Percentiles rank a stretch among this genome's conserved stretches.
Evolutionary conservation across 37 sponge, comb jelly and placozoan species (phyloP).

Genomic region (Tethya wilhelma): DNA sequence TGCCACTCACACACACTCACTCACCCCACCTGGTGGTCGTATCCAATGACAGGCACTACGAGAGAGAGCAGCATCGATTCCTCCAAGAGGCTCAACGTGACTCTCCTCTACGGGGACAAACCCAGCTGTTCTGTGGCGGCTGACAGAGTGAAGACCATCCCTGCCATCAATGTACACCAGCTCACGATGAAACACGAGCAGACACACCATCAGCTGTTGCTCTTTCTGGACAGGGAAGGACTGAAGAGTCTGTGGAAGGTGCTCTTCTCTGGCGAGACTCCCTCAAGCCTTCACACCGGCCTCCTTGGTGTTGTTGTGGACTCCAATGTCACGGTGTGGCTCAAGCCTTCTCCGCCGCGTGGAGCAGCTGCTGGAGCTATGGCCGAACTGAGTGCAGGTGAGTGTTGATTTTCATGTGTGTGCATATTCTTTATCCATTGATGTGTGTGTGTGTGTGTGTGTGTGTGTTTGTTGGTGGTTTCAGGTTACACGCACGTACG

Average conservation of each 20-base stretch:
- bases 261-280: background rate
- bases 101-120: constrained; percentile 53
- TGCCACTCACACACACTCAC: background rate
- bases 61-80: background rate
- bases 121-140: constrained; percentile 40
- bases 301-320: constrained; percentile 32
- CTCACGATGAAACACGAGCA: constrained; percentile 36
- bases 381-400: too few species aligned
- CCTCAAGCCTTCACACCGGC: constrained; percentile 16
- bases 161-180: constrained; percentile 24
- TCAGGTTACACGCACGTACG: too few species aligned
- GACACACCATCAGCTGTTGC: constrained; percentile 7
- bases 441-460: too few species aligned
- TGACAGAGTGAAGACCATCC: constrained; percentile 30
- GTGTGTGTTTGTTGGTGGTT: too few species aligned
- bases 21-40: background rate
- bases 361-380: too few species aligned
- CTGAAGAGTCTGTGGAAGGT: constrained; percentile 41
- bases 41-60: background rate
- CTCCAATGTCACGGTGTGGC: constrained; percentile 42
- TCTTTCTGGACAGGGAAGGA: constrained; percentile 17
- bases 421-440: too few species aligned
- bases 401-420: too few species aligned
- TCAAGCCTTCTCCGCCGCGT: too few species aligned
- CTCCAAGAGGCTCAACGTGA: background rate